Base-by-base conservation (phyloP, 2,797 vertebrate species). In the Hephaestus fuliginosus region DNA sequence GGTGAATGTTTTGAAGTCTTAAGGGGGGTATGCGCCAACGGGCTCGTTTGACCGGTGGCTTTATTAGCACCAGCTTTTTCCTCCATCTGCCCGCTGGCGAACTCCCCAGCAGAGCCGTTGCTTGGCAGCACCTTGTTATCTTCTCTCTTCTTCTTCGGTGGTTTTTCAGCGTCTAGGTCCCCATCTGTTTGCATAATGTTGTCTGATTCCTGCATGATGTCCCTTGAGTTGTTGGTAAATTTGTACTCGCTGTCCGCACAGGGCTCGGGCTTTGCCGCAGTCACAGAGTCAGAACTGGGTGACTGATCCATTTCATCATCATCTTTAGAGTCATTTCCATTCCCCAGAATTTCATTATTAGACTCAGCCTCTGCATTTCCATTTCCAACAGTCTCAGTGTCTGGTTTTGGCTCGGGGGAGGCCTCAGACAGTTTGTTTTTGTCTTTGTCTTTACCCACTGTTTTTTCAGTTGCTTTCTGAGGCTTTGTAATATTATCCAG, bases 291-390 rank as follows among this genome's bases (percentile, higher is more conserved):
- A 1, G 78, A 63, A 64, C 76, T 85, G 48, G 84, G 41, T 0
- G 89, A 92, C 41, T 90, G 85, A 41, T 94, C 93, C 87, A 93
- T 95, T 39, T 92, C 93, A n/a, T 89, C 89, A 5, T 93, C 89
- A 0, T 85, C 86, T 4, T 87, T 25, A 4, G 77, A 90, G 52
- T 88, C 78, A 43, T 71, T 90, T 74, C 91, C 92, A 39, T 95
- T 92, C 28, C 73, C 92, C 22, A 92, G 56, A 55, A 74, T 57
- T 12, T 83, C 73, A 18, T 72, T 74, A 51, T 85, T 82, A 58
- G 70, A 81, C 4, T 88, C 80, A 6, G 73, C 52, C 36, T 80
- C 80, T 3, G 80, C 71, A 8, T 62, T 88, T 64, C 91, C 92
- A 56, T 94, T 94, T 73, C 74, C 76, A 0, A 87, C 75, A 3